Base-by-base conservation (phyloP, 35 echinoderm and acorn worm species). In the Ophioderma brevispina region DNA sequence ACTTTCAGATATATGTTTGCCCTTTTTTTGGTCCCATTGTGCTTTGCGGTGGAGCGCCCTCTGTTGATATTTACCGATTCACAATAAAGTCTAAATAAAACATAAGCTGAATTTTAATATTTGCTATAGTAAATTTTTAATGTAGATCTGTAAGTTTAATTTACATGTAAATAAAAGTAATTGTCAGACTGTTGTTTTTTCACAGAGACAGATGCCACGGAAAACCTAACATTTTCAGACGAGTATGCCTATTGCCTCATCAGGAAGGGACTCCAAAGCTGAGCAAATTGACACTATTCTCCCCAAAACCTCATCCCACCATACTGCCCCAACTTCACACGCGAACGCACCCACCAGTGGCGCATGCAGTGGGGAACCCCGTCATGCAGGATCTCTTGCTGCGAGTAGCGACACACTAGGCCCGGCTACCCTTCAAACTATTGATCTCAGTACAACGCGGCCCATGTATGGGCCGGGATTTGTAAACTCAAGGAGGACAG, bases 401-500 rank as follows among this genome's bases (percentile, higher is more conserved):
- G 5, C 1, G 10, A 1, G 10, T 15, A 1, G 10, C 10, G 59
- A 6, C 17, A 15, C 17, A 18, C 6, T 25, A 25, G 15, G 17
- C 10, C 6, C 15, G 59, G 10, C 6, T 4, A 13, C 59, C n/a
- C 59, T 70, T 70, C 59, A 70, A 70, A 70, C 59, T 70, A 70
- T 70, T 25, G 59, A 70, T 70, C 59, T 70, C 59, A 70, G 59
- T 25, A 70, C 59, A 70, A 70, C 59, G n/a, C 59, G 80, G 37
- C 52, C 83, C 83, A 64, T 85, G 83, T 59, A 37, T 52, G 83
- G 83, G 36, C 46, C 83, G 21, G 83, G 83, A 85, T 85, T 32
- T 59, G 52, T 64, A 64, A 81, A 42, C 36, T 40, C 36, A 81
- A 85, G 49, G 31, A 37, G 63, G 43, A 35, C 83, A 64, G 52